Evolutionary conservation across 2,797 vertebrate species (phyloP).

Genomic region (Dendrocincla fuliginosa): DNA sequence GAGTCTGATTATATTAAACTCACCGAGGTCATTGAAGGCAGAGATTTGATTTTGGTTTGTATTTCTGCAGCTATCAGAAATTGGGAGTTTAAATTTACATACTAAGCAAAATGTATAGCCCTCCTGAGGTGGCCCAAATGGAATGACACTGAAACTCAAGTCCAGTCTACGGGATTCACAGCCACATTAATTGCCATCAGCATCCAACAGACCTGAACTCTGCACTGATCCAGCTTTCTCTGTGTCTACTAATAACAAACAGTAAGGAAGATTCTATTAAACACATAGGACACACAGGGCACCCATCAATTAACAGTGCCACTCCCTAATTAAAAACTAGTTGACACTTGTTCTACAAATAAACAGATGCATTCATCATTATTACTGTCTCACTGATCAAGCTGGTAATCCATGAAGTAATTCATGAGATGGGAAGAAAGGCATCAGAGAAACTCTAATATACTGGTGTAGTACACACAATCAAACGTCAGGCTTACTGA

Average conservation of each 20-base stretch:
- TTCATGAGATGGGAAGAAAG: neutral
- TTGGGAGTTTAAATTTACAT: neutral
- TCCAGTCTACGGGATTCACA: neutral
- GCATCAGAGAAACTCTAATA: neutral
- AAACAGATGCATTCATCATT: neutral
- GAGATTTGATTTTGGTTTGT: neutral
- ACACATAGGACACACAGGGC: neutral
- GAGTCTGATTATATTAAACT: neutral
- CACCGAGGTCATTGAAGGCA: neutral
- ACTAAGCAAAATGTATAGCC: neutral
- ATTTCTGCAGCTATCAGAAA: neutral
- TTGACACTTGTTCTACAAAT: neutral
- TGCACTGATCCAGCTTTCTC: neutral
- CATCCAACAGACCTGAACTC: neutral
- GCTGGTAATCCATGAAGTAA: neutral
- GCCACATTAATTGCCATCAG: neutral
- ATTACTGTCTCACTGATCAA: neutral
- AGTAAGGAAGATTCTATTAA: neutral
- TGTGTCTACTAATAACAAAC: neutral
- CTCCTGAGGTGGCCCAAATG: neutral
- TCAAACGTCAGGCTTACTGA: neutral
- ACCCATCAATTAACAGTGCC: neutral
- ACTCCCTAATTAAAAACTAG: neutral
- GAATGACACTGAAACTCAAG: neutral
- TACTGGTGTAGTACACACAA: neutral